phyloP scores from a whole-genome alignment of 2,113 vertebrate genomes.

The Aramus guarauna region DNA sequence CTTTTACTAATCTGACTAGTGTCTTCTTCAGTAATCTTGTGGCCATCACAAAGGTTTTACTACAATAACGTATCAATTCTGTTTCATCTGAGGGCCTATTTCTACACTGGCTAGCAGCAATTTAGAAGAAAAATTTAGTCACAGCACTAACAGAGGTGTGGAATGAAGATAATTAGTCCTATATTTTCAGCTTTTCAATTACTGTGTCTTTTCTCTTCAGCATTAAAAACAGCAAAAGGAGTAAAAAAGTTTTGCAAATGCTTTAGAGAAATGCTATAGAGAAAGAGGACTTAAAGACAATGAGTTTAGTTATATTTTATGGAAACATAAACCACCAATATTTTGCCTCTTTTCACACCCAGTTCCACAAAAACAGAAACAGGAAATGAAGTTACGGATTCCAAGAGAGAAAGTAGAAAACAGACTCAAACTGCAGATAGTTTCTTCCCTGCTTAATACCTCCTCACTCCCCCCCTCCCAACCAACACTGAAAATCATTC shows the following conservation, averaged over 20 bases:
- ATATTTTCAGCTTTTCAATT: not conserved
- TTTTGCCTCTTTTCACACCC: not conserved
- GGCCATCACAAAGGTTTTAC: not conserved
- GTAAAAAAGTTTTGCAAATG: not conserved
- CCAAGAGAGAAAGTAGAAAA: not conserved
- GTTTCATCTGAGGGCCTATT: not conserved
- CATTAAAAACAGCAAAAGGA: not conserved
- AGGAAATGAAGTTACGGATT: constrained; percentile 4
- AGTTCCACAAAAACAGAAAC: not conserved
- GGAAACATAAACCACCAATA: not conserved
- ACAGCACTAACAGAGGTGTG: not conserved
- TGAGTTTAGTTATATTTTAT: not conserved
- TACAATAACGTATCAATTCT: not conserved
- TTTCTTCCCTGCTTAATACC: not conserved
- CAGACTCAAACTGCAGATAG: not conserved
- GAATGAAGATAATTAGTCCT: not conserved
- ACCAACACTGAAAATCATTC: not conserved
- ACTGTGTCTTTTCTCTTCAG: not conserved
- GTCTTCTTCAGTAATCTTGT: not conserved
- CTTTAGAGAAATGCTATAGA: not conserved
- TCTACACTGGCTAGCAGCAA: not conserved
- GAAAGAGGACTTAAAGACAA: not conserved
- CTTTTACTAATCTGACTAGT: not conserved
- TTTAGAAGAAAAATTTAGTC: not conserved
- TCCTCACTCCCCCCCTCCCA: not conserved